Percentiles rank a stretch among this genome's conserved stretches.
phyloP scores from a whole-genome alignment of 2,888 invertebrate genomes.

The Limnephilus rhombicus region DNA sequence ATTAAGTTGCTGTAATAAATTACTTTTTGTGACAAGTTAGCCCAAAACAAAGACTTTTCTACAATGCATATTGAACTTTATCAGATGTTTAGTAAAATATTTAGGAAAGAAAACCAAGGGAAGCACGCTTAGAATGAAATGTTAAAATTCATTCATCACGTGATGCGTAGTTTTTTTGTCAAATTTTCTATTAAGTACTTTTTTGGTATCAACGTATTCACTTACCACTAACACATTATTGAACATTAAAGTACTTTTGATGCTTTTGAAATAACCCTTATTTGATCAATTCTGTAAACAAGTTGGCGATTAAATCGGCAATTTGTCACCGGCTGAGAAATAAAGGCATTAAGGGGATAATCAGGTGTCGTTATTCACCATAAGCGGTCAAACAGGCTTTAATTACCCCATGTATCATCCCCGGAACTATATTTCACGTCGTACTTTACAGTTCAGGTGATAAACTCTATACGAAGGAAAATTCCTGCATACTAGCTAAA shows the following conservation, averaged over 20 bases:
- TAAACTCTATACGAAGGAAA: not conserved
- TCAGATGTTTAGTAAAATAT: no score
- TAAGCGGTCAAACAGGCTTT: conserved; percentile 23
- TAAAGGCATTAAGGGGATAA: not conserved
- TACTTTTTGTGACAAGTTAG: no score
- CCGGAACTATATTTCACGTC: not conserved
- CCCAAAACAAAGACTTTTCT: no score
- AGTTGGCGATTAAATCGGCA: not conserved
- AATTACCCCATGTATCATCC: not conserved
- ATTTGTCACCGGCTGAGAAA: not conserved
- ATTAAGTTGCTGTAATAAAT: no score
- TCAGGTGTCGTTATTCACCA: conserved; percentile 18
- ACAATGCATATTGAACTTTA: no score
- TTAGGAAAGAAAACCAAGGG: no score
- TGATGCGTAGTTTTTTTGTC: no score
- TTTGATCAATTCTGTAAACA: not conserved
- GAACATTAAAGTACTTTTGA: not conserved
- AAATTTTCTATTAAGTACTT: no score
- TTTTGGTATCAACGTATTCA: no score
- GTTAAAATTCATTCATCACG: no score
- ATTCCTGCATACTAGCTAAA: not conserved
- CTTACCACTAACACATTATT: not conserved
- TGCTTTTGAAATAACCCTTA: not conserved
- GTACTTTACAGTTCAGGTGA: not conserved
- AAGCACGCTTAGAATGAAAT: no score